Evolutionary conservation across 2,113 vertebrate species (phyloP).

Genomic region (Sardina pilchardus): DNA sequence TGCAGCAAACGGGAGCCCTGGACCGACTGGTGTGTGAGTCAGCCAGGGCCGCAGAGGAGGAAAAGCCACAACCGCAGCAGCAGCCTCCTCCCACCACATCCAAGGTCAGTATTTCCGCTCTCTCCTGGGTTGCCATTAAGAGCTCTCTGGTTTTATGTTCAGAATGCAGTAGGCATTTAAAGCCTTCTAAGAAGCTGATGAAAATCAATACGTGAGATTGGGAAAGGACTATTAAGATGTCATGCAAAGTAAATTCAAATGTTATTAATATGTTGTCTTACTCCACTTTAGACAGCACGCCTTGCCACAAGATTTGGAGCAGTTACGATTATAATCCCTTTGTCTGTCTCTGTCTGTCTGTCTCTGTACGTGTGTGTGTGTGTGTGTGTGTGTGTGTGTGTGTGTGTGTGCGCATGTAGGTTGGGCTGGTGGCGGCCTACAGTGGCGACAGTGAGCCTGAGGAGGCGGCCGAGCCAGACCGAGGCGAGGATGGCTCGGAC

Average conservation of each 20-base stretch:
- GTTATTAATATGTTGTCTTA: no score
- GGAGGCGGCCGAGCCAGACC: conserved; percentile 78
- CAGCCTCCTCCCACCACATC: conserved; percentile 45
- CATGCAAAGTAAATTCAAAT: background rate
- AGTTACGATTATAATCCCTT: background rate
- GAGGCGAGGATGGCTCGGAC: conserved; percentile 80
- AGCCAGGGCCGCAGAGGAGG: conserved; percentile 80
- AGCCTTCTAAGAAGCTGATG: background rate
- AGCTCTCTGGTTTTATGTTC: background rate
- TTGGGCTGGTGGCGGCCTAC: conserved; percentile 93
- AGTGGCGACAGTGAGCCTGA: conserved; percentile 97
- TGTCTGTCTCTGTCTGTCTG: no score
- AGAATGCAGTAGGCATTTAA: background rate
- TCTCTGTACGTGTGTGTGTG: conserved; percentile 3
- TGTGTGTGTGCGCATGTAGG: conserved; percentile 60
- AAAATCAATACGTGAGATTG: background rate
- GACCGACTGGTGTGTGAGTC: conserved; percentile 86
- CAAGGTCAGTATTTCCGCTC: conserved; percentile 57
- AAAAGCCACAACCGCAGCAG: conserved; percentile 53
- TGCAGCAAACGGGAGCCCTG: conserved; percentile 77
- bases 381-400: conserved; percentile 12
- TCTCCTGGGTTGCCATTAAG: background rate
- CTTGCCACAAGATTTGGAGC: no score
- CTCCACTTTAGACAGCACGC: no score
- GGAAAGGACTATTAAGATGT: background rate